phyloP scores from a whole-genome alignment of 1,140 invertebrate genomes.

The Hetaerina americana region DNA sequence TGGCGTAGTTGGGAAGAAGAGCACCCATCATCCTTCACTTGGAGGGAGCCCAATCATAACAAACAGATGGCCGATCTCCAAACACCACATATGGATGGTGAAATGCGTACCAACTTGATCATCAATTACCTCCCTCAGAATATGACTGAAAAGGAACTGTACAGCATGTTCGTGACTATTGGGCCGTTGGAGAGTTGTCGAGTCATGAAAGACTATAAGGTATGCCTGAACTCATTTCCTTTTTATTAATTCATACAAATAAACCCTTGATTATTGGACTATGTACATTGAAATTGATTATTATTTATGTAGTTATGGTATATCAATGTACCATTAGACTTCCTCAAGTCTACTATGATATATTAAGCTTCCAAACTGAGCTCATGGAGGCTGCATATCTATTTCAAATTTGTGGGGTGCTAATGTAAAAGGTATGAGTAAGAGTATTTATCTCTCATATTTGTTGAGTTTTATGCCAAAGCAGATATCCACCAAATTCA shows the following conservation, averaged over 20 bases:
- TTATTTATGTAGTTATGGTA: too few species aligned
- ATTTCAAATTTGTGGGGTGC: too few species aligned
- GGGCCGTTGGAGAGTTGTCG: conserved; percentile 78
- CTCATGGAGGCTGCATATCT: too few species aligned
- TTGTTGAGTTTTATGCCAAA: too few species aligned
- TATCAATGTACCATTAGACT: too few species aligned
- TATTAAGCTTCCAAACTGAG: too few species aligned
- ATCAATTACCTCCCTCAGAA: conserved; percentile 92
- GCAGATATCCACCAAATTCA: too few species aligned
- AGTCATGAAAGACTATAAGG: conserved; percentile 83
- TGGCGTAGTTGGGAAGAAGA: not conserved
- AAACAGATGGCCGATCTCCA: not conserved
- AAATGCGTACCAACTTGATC: conserved; percentile 62
- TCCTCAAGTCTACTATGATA: too few species aligned
- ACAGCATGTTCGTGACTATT: conserved; percentile 73
- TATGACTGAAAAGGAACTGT: conserved; percentile 81
- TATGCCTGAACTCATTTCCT: conserved; percentile 20
- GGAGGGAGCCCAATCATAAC: not conserved
- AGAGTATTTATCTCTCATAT: too few species aligned
- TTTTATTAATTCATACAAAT: not conserved
- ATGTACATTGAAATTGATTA: too few species aligned
- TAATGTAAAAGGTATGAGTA: too few species aligned
- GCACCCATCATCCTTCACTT: not conserved
- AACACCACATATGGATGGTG: not conserved
- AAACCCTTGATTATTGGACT: too few species aligned